Conservation (phyloP, 2,113 vertebrate species). For the Labeo rohita region DNA sequence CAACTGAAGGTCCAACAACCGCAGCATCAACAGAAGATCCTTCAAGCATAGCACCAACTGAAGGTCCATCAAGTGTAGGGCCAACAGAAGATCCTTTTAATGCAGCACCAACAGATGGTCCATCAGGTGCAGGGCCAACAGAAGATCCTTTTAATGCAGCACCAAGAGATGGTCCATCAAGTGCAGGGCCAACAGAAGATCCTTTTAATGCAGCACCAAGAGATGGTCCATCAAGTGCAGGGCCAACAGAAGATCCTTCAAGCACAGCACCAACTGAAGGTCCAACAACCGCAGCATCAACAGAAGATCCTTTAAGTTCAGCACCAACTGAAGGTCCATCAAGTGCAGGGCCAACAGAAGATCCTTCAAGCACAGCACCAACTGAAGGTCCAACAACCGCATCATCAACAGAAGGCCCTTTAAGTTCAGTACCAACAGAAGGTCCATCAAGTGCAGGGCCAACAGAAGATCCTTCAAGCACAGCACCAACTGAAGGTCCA, state of each 20-base stretch:
- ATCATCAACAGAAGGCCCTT: neutral
- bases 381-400: neutral
- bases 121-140: neutral
- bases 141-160: neutral
- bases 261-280: neutral
- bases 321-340: neutral
- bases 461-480: neutral
- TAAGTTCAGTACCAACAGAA: neutral
- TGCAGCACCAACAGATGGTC: neutral
- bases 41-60: neutral
- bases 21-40: no score
- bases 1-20: no score
- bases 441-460: neutral
- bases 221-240: neutral
- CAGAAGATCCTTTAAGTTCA: neutral
- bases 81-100: neutral
- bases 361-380: rapidly evolving
- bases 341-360: neutral
- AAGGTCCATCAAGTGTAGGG: no score
- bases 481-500: neutral
- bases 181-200: neutral
- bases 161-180: neutral
- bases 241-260: neutral
- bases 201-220: neutral
- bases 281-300: neutral